A percentile compares a stretch with the other conserved stretches of the same genome.
These are phyloP conservation scores for Piprites chloris DNA, from an alignment of 2,113 vertebrate genomes.

Conservation along the genomic window DNA sequence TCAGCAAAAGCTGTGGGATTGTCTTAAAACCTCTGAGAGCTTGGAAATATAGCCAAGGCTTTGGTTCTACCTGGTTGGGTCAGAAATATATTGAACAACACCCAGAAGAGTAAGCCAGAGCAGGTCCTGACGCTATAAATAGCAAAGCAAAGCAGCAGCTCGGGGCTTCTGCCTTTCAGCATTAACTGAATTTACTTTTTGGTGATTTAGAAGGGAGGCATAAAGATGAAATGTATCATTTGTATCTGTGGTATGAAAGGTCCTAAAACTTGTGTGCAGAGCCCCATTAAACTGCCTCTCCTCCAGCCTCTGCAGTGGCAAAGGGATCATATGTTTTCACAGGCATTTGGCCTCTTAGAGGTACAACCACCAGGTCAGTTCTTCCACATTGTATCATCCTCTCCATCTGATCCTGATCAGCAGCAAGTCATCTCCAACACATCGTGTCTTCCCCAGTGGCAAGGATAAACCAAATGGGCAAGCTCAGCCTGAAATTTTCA, in stretches of 20 bases:
- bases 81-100: constrained; percentile 38
- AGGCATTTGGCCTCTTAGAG: neutral
- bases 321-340: neutral
- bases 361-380: neutral
- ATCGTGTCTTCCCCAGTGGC: neutral
- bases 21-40: constrained; percentile 11
- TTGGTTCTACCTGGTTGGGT: constrained; percentile 25
- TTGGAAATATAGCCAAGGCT: neutral
- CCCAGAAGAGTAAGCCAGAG: constrained; percentile 32
- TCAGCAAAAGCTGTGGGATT: neutral
- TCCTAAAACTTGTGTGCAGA: constrained; percentile 1
- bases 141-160: neutral
- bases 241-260: constrained; percentile 5
- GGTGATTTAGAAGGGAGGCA: constrained; percentile 15
- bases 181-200: constrained; percentile 11
- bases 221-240: constrained; percentile 50
- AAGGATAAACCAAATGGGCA: neutral
- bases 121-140: neutral
- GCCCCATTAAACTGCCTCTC: constrained; percentile 18
- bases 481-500: neutral
- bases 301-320: neutral
- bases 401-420: neutral
- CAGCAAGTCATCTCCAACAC: neutral
- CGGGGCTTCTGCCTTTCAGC: constrained; percentile 4
- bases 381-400: neutral